A percentile compares a stretch with the other conserved stretches of the same genome.
Evolutionary conservation across 2,888 invertebrate genomes (phyloP).

Genomic region (Dasypolia templi): DNA sequence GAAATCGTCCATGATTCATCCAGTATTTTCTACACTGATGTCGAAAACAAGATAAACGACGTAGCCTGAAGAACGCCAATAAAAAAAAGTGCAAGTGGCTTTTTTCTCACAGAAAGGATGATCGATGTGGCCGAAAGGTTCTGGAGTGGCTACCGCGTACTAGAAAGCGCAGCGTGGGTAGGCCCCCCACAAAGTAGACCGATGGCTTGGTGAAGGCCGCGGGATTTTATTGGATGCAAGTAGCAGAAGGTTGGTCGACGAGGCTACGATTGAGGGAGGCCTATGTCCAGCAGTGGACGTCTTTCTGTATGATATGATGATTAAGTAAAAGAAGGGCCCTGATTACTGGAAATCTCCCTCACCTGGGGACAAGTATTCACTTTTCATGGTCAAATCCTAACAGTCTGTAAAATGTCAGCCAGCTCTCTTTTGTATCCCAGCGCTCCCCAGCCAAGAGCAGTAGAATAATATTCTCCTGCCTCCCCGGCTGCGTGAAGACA

Average conservation of each 20-base stretch:
- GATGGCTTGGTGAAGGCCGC: not conserved
- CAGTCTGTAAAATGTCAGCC: constrained; percentile 43
- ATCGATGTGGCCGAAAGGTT: not conserved
- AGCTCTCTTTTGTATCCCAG: constrained; percentile 28
- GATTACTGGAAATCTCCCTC: not conserved
- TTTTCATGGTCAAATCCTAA: constrained; percentile 8
- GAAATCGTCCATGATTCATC: not conserved
- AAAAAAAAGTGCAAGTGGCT: no score
- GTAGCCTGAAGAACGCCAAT: not conserved
- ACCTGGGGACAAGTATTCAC: not conserved
- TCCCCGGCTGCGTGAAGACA: constrained; percentile 36
- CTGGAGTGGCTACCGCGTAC: not conserved
- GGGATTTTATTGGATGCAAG: no score
- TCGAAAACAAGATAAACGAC: not conserved
- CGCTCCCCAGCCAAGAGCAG: constrained; percentile 47
- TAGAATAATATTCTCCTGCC: not conserved
- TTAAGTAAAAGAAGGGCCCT: not conserved
- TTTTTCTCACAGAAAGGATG: not conserved
- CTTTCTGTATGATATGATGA: not conserved
- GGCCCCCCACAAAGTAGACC: not conserved
- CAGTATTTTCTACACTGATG: not conserved
- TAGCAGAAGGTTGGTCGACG: not conserved
- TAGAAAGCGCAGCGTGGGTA: not conserved
- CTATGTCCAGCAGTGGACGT: not conserved
- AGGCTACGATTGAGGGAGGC: not conserved